A percentile compares a stretch with the other conserved stretches of the same genome.
phyloP scores from a whole-genome alignment of 2,113 vertebrate species.

The Salvelinus namaycush region DNA sequence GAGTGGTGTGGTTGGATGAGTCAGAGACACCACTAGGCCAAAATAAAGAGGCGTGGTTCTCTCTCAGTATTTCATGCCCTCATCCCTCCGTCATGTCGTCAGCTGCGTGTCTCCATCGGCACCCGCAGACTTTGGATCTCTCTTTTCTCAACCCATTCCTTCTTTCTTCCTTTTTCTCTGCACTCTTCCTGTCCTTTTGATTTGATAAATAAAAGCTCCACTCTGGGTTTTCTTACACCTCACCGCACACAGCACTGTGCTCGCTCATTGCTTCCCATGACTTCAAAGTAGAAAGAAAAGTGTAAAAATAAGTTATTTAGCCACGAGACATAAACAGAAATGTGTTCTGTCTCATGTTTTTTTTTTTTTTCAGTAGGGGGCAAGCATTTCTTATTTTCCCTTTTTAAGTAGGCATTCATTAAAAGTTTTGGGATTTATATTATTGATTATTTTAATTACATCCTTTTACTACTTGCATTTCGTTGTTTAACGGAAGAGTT shows the following conservation, averaged over 20 bases:
- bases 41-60: not conserved
- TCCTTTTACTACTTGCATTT: slow-evolving; percentile 71
- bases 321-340: slow-evolving; percentile 52
- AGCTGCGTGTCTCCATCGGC: slow-evolving; percentile 30
- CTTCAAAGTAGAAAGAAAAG: slow-evolving; percentile 17
- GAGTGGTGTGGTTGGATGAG: slow-evolving; percentile 32
- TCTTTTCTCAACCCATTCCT: slow-evolving; percentile 8
- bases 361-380: slow-evolving; percentile 67
- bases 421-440: slow-evolving; percentile 65
- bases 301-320: slow-evolving; percentile 55
- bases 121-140: slow-evolving; percentile 17
- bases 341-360: slow-evolving; percentile 47
- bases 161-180: not conserved
- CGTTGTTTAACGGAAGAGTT: slow-evolving; percentile 22
- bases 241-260: slow-evolving; percentile 14
- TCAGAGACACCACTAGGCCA: slow-evolving; percentile 24
- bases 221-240: slow-evolving; percentile 62
- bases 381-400: slow-evolving; percentile 72
- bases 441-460: slow-evolving; percentile 68
- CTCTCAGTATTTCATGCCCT: not conserved
- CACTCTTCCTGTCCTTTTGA: slow-evolving; percentile 46
- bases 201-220: slow-evolving; percentile 70
- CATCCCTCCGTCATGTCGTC: slow-evolving; percentile 20
- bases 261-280: slow-evolving; percentile 27
- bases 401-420: slow-evolving; percentile 77